phyloP scores from a whole-genome alignment of 2,888 invertebrate species.

The Meliscaeva auricollis region DNA sequence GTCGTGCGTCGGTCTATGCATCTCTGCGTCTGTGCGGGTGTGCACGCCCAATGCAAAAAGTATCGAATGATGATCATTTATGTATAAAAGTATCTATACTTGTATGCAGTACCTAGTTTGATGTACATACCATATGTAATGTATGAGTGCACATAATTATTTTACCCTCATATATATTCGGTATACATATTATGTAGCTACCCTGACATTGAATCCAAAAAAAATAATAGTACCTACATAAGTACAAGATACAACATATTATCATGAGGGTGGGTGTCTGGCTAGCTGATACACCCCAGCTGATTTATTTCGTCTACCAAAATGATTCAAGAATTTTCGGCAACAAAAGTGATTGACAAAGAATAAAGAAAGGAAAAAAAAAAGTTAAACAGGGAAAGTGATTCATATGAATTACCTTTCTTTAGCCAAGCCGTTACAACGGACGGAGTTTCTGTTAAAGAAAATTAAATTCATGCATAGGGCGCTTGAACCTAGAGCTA shows the following conservation, averaged over 20 bases:
- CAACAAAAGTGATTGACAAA: slow-evolving; percentile 46
- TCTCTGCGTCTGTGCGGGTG: no score
- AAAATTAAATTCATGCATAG: no score
- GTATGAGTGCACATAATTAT: no score
- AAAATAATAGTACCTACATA: neutral
- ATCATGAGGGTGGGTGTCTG: slow-evolving; percentile 14
- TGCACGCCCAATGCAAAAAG: no score
- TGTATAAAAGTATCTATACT: no score
- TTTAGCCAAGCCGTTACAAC: neutral
- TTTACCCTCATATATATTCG: no score
- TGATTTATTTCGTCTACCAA: slow-evolving; percentile 61
- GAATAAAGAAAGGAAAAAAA: neutral
- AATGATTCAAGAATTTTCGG: slow-evolving; percentile 7
- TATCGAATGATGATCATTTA: no score
- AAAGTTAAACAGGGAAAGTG: slow-evolving; percentile 61
- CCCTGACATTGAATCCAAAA: slow-evolving; percentile 1
- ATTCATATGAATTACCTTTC: slow-evolving; percentile 48
- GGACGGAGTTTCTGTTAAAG: neutral
- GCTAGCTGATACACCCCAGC: slow-evolving; percentile 22
- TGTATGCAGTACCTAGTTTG: no score
- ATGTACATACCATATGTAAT: no score
- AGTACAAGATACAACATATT: no score
- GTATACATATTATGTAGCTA: neutral
- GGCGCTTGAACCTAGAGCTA: no score
- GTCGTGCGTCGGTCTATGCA: no score